These are phyloP conservation scores for Litoditis marina DNA, from an alignment of 2,888 invertebrate genomes.

Conservation along the genomic window DNA sequence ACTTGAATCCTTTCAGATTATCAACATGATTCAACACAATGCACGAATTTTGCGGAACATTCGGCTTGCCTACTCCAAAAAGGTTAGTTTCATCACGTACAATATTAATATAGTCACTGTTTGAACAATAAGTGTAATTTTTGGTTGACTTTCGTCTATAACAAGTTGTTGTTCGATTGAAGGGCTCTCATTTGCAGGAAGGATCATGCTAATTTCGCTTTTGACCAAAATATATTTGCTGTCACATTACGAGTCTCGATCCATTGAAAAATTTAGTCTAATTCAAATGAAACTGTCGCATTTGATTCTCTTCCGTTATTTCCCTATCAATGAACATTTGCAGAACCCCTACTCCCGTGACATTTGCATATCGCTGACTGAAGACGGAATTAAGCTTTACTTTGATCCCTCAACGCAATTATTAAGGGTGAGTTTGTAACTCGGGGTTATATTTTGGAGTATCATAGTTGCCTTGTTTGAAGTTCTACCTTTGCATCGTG, in stretches of 20 bases:
- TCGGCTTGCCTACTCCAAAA: slow-evolving; percentile 51
- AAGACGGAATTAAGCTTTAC: slow-evolving; percentile 91
- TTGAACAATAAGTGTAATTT: too few relatives aligned
- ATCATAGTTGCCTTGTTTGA: neutral
- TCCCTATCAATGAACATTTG: slow-evolving; percentile 62
- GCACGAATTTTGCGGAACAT: slow-evolving; percentile 46
- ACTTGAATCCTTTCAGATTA: slow-evolving; percentile 14
- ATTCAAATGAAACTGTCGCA: neutral
- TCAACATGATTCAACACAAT: slow-evolving; percentile 52
- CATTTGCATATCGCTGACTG: slow-evolving; percentile 88
- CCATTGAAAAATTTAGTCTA: neutral
- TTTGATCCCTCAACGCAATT: slow-evolving; percentile 92
- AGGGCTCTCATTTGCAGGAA: too few relatives aligned
- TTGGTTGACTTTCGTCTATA: too few relatives aligned
- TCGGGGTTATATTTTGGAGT: too few relatives aligned
- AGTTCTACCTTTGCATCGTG: too few relatives aligned
- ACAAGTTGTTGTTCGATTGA: too few relatives aligned
- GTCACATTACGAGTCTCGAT: too few relatives aligned
- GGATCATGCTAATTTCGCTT: too few relatives aligned
- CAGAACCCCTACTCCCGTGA: slow-evolving; percentile 92
- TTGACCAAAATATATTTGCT: too few relatives aligned
- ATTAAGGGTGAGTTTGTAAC: slow-evolving; percentile 71
- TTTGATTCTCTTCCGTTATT: neutral
- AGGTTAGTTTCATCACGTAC: slow-evolving; percentile 42
- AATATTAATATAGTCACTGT: too few relatives aligned